phyloP scores from a whole-genome alignment of 1,140 invertebrate genomes.

The Stenopsyche tienmushanensis region DNA sequence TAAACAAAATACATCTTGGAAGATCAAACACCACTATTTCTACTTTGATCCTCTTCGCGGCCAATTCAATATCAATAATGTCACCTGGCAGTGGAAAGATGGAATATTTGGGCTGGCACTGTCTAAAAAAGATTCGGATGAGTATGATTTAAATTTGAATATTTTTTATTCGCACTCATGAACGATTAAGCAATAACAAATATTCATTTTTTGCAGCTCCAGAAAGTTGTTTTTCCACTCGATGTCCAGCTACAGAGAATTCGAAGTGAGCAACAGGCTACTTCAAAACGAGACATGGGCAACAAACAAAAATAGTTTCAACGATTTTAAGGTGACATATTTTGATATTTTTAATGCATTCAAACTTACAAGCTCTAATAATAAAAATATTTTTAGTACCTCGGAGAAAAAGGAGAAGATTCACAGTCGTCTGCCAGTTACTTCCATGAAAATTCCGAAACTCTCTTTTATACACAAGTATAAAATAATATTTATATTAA shows the following conservation, averaged over 20 bases:
- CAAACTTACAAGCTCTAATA: constrained; percentile 5
- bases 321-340: constrained; percentile 62
- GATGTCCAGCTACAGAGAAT: constrained; percentile 72
- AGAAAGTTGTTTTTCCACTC: constrained; percentile 74
- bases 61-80: constrained; percentile 62
- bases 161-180: too few relatives aligned
- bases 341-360: constrained; percentile 3
- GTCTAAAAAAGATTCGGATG: constrained; percentile 48
- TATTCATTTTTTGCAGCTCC: constrained; percentile 49
- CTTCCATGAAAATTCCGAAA: constrained; percentile 66
- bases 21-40: constrained; percentile 69
- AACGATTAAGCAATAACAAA: neutral
- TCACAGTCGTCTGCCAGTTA: constrained; percentile 73
- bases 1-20: constrained; percentile 64
- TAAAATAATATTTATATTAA: neutral
- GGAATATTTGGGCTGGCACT: constrained; percentile 64
- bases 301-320: constrained; percentile 59
- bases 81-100: constrained; percentile 69
- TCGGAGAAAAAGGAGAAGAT: constrained; percentile 66
- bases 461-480: constrained; percentile 75
- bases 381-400: constrained; percentile 2
- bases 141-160: constrained; percentile 35
- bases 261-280: constrained; percentile 67
- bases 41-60: constrained; percentile 68
- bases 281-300: constrained; percentile 67